Base-by-base conservation (phyloP, 23 tunicate species). In the Diplosoma virens region DNA sequence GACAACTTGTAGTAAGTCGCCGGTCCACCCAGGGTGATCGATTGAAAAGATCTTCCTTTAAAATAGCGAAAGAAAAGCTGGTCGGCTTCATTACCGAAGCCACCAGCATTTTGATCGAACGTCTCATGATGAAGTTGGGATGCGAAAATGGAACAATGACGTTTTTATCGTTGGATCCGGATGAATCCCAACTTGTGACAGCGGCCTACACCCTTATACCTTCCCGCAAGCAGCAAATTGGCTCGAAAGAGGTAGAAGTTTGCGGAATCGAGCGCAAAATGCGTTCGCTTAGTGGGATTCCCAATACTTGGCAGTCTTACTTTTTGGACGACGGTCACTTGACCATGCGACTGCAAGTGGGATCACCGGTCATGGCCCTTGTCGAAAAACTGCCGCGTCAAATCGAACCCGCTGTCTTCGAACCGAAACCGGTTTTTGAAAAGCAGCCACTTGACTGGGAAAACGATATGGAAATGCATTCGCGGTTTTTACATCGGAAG, bases 301-400 rank as follows among this genome's bases (percentile, higher is more conserved):
- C 97, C 3, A 52, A 73, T 31, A 85, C 88, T 5, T 92, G 97
- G 97, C 97, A 72, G 78, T 72, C 78, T 4, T 92, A 56, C 37
- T 92, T 85, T 46, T 71, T 92, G 81, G 84, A 77, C 11, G 97
- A 92, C 52, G 97, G 92, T 17, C 97, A 92, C 75, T 53, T 92
- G 29, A 80, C 97, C 2, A 85, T 85, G 87, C 37, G 87, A 50
- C 59, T 92, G 16, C 97, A 92, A 48, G 76, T 85, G 0, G 97
- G 97, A 1, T 80, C 92, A 2, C 87, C 97, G 14, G 76, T 69
- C 24, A 53, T 85, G 25, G 78, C 47, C 0, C 35, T 55, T 7
- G 72, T 92, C 0, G 80, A 85, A 47, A 81, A 67, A 47, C 84
- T 85, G 2, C 97, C 97, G 18, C 87, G 85, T 31, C 32, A 34